Evolutionary conservation across 2,888 invertebrate species (phyloP), one percentile per base, ranked within the genome.

Genomic region (Cataglyphis altisquamis): DNA sequence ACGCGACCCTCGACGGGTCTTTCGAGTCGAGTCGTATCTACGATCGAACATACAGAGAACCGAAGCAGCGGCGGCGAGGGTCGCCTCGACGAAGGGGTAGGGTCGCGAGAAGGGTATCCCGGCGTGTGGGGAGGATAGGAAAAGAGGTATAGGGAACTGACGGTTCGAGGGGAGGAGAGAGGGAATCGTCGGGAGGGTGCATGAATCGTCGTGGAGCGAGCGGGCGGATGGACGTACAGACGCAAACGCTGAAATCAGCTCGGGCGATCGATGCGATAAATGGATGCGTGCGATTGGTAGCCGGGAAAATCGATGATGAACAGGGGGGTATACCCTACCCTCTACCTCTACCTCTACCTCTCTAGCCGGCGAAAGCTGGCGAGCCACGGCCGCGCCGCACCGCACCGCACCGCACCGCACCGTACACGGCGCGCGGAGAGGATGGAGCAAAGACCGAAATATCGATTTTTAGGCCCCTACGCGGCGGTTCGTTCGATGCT

Each of bases 181-280:
- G 52, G 88, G 87, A 88, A 90, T 89, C 66, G 67, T 77, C 39
- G 75, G 67, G 67, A 77, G 75, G 75, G 75, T 77, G 75, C n/a
- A 77, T 77, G 75, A 77, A 77, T 77, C 75, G 75, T 77, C 89
- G 90, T 84, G 86, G 87, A 88, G 87, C 86, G 86, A 72, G 68
- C 29, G 48, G 86, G 91, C 89, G 91, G 91, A 92, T 89, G 89
- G 92, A 91, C 88, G 90, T 90, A 91, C 91, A 90, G 92, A 92
- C 93, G 94, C 94, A 94, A 93, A 94, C 92, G 93, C 93, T 93
- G 93, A 94, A 94, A 94, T 94, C 94, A 94, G 94, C 94, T 94
- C 93, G 92, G 91, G 92, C 95, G 96, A 96, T 97, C 97, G 97
- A 97, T 97, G 96, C 96, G 96, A 97, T 97, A 97, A 96, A 97